Evolutionary conservation across 2,113 vertebrate species (phyloP), one percentile per base, ranked within the genome.

Genomic region (Cygnus buccinator): DNA sequence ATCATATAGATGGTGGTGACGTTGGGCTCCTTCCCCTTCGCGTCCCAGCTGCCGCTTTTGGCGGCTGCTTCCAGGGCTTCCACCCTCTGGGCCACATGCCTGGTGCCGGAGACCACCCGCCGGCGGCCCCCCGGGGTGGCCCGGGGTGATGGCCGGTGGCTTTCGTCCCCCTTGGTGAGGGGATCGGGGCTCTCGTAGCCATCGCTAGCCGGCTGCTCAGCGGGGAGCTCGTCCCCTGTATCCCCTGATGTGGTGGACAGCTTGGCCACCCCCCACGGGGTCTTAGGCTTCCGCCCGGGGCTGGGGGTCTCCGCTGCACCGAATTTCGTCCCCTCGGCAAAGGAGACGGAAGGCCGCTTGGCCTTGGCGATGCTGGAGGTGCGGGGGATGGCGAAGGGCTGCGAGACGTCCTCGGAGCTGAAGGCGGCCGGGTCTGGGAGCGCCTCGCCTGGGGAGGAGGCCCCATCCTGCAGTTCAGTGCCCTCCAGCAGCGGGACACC

Each of bases 301-400:
- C 97, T 96, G 35, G 97, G 90, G 6, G 97, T 95, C 50, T 99
- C 99, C 14, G 97, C 97, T 0, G 98, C 98, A 72, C 98, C 98
- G 65, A 99, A 99, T 88, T 99, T 99, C 2, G 99, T 99, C 26
- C 99, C 99, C 95, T 99, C 99, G 0, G 99, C 99, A 28, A 99
- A 99, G 50, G 99, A 99, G 66, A 99, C 99, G 0, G 99, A 99
- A 5, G 99, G 99, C 1, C 99, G 96, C 97, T 99, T 99, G 95
- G 99, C 97, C 93, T 99, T 99, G 71, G 99, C 99, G 0, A 99
- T 98, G 98, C 99, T 99, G 98, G 99, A 99, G 26, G 99, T 99
- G 52, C 99, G 99, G 1, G 99, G 99, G 95, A 99, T 99, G 96
- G 98, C 96, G 8, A 99, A 99, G 6, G 98, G 97, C 17, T 98